Evolutionary conservation across 2,888 invertebrate species (phyloP), one percentile per base, ranked within the genome.

Genomic region (Epinotia demarniana): DNA sequence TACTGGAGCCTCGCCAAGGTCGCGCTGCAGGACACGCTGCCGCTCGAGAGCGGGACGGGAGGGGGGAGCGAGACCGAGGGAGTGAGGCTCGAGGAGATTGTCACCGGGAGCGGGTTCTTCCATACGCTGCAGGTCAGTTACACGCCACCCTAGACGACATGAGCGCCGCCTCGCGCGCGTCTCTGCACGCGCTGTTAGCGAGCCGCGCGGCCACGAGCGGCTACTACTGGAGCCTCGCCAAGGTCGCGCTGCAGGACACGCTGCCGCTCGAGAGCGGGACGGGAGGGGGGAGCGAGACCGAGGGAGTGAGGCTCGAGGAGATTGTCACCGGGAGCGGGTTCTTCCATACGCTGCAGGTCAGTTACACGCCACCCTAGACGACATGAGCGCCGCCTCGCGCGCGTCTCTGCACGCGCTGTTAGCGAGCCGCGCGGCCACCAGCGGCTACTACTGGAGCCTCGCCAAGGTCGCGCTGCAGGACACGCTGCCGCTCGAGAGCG

Each of bases 271-370:
- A n/a, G n/a, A n/a, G n/a, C n/a, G n/a, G n/a, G 66, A 4, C 67
- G 67, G 16, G 23, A 9, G 19, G 55, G 11, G 77, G 77, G 8
- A 57, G 1, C 0, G 18, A n/a, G 18, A 77, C 16, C 39, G 39
- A 13, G 1, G 57, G 9, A 4, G 68, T 58, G 5, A 68, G 43
- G 16, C 60, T 85, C 1, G 78, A 80, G 2, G 81, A 86, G 0
- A 74, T 84, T 1, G 72, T 88, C 3, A 84, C 86, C 0, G 88
- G 86, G 4, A 87, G 81, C 13, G 89, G 89, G 16, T 85, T 80
- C 79, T 88, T 87, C 77, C 90, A 91, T 39, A 85, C 77, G 16
- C 69, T 89, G 60, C 90, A 91, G 88, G 91, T 90, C 53, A 23
- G 23, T 23, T 23, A 23, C 2, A 23, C 2, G 23, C 23, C 2